These are phyloP conservation scores for Dinoponera quadriceps DNA, from an alignment of 1,140 invertebrate genomes.

Conservation along the genomic window DNA sequence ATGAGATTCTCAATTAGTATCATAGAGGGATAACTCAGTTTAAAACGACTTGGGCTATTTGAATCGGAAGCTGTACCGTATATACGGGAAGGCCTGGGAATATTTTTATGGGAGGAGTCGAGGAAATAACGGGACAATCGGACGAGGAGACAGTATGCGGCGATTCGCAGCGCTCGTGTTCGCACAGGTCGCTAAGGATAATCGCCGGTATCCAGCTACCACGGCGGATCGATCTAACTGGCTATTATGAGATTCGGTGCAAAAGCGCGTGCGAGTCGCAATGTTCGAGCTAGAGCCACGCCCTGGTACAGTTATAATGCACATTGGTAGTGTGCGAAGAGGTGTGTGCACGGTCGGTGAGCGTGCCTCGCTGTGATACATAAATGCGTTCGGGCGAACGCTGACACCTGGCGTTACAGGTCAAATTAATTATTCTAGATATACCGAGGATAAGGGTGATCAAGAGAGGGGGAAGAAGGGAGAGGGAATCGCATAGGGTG, in stretches of 20 bases:
- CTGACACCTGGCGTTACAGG: neutral
- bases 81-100: too few species aligned
- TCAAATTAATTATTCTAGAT: slow-evolving; percentile 23
- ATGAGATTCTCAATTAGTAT: too few species aligned
- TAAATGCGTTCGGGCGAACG: neutral
- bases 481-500: too few species aligned
- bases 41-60: too few species aligned
- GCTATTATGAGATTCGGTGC: slow-evolving; percentile 64
- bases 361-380: too few species aligned
- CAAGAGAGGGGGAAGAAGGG: too few species aligned
- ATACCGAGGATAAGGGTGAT: slow-evolving; percentile 2
- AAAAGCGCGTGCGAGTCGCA: slow-evolving; percentile 49
- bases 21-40: too few species aligned
- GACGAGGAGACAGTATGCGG: too few species aligned
- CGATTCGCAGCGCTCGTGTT: neutral
- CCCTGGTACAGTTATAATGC: slow-evolving; percentile 67
- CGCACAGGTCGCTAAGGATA: neutral
- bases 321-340: neutral
- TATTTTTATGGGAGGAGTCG: too few species aligned
- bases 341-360: neutral
- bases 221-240: slow-evolving; percentile 74
- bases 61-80: too few species aligned
- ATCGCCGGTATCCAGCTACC: slow-evolving; percentile 38
- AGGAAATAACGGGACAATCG: too few species aligned
- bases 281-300: slow-evolving; percentile 62